A percentile compares a stretch with the other conserved stretches of the same genome.
These are phyloP conservation scores for Neosalanx taihuensis DNA, from an alignment of 2,797 vertebrate genomes.

Conservation along the genomic window DNA sequence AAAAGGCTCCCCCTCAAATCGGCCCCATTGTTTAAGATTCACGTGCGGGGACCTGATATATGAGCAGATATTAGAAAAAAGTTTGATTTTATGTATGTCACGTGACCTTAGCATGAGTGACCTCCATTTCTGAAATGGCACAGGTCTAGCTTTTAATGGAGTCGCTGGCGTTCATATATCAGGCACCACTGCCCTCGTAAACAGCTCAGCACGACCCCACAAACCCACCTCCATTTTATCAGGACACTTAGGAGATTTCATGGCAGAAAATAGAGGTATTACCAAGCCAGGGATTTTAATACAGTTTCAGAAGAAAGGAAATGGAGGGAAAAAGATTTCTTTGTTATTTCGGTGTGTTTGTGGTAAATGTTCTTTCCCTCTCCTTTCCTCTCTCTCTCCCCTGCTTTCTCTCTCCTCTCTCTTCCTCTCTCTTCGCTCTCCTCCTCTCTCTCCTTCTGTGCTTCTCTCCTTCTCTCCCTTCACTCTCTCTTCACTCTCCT, in stretches of 20 bases:
- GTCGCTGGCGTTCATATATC: conserved; percentile 75
- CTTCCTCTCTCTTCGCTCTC: conserved; percentile 36
- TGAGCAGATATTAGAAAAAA: conserved; percentile 76
- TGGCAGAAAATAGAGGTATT: conserved; percentile 70
- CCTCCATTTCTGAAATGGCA: conserved; percentile 82
- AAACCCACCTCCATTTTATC: conserved; percentile 75
- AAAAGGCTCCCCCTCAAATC: conserved; percentile 58
- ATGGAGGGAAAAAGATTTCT: background rate
- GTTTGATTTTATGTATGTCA: conserved; percentile 82
- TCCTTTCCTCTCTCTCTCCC: conserved; percentile 36
- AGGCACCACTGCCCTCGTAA: conserved; percentile 75
- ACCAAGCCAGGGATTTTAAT: conserved; percentile 69
- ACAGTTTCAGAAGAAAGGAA: conserved; percentile 45
- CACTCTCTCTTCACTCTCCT: conserved; percentile 27
- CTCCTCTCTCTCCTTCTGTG: conserved; percentile 39
- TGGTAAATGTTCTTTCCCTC: conserved; percentile 34
- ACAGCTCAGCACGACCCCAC: conserved; percentile 68
- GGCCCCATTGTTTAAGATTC: conserved; percentile 68
- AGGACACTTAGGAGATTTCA: conserved; percentile 71
- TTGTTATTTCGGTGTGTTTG: background rate
- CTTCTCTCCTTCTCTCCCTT: no score
- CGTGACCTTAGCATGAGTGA: conserved; percentile 75
- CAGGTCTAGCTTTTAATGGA: conserved; percentile 81
- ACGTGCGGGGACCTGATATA: conserved; percentile 60
- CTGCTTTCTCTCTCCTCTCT: conserved; percentile 35